A percentile compares a stretch with the other conserved stretches of the same genome.
Conservation (phyloP, 2,113 vertebrate species). For the Diphyllodes magnificus region DNA sequence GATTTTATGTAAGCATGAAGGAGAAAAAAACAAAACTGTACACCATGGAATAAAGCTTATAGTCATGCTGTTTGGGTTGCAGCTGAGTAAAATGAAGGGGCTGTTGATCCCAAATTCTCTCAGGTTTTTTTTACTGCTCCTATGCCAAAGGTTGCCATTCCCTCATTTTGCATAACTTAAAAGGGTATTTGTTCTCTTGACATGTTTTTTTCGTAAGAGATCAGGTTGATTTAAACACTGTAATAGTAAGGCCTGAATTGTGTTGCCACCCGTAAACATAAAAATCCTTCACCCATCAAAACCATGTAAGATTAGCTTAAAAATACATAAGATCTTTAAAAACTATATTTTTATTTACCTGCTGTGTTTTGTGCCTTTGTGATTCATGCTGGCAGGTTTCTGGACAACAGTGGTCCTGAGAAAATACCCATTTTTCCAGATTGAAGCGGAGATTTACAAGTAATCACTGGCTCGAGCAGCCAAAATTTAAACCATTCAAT, state of each 20-base stretch:
- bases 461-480: background rate
- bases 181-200: background rate
- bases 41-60: background rate
- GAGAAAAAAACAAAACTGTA: background rate
- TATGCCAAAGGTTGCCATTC: background rate
- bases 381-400: background rate
- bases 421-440: background rate
- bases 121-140: background rate
- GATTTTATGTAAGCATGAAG: background rate
- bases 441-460: background rate
- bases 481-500: background rate
- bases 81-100: slow-evolving; percentile 2
- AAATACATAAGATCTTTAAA: background rate
- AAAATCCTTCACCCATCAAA: background rate
- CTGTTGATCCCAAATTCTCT: background rate
- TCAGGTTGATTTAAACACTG: background rate
- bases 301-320: background rate
- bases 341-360: background rate
- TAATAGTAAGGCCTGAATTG: background rate
- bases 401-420: background rate
- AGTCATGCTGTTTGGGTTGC: background rate
- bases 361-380: background rate
- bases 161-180: background rate
- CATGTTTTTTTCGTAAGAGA: background rate
- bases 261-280: background rate